phyloP scores from a whole-genome alignment of 2,888 invertebrate genomes.

The Lasioglossum oenotherae region DNA sequence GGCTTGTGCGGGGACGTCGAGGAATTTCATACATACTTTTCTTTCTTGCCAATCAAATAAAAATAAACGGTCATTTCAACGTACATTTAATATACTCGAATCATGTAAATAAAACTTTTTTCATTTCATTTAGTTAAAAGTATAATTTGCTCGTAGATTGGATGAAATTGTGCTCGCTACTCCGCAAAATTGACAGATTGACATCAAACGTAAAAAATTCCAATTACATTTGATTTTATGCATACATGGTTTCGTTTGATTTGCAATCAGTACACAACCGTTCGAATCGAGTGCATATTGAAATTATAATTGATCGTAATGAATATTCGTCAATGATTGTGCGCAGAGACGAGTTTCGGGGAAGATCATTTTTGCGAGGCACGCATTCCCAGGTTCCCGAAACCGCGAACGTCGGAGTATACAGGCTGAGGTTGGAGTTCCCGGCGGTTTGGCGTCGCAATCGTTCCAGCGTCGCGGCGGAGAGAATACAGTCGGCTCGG shows the following conservation, averaged over 20 bases:
- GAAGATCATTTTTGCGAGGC: background rate
- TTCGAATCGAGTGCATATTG: too few species aligned
- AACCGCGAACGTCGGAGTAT: background rate
- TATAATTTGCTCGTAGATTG: background rate
- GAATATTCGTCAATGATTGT: too few species aligned
- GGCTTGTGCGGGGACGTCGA: too few species aligned
- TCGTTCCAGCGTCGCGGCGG: conserved; percentile 21
- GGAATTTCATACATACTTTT: too few species aligned
- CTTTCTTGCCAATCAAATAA: too few species aligned
- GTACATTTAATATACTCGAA: background rate
- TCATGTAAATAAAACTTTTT: background rate
- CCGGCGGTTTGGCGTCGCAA: conserved; percentile 18
- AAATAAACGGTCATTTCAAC: background rate
- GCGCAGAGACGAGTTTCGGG: background rate
- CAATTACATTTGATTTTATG: too few species aligned
- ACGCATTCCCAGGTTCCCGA: background rate
- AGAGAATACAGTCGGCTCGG: conserved; percentile 32
- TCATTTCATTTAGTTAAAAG: background rate
- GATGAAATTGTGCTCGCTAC: too few species aligned
- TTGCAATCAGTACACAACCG: too few species aligned
- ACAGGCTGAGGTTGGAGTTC: conserved; percentile 15
- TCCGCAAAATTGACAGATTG: too few species aligned
- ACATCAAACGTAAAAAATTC: too few species aligned
- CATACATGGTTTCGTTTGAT: too few species aligned
- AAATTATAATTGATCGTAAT: too few species aligned